These are phyloP conservation scores for Dioctria linearis DNA, from an alignment of 2,888 invertebrate genomes.

Conservation along the genomic window DNA sequence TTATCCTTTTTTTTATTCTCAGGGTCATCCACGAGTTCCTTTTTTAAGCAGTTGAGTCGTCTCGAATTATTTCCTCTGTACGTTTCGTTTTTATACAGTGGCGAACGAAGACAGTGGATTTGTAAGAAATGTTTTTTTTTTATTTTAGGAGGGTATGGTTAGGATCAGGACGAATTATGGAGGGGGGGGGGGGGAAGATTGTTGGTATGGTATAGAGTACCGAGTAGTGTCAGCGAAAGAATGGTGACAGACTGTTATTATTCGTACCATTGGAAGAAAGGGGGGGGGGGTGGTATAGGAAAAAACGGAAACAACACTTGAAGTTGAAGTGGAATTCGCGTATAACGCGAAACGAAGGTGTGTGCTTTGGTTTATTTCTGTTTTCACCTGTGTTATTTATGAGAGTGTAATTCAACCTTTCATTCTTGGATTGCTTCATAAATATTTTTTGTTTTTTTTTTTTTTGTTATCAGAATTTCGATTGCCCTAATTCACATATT, in stretches of 20 bases:
- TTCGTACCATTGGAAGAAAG: slow-evolving; percentile 9
- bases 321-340: neutral
- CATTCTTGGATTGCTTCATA: slow-evolving; percentile 46
- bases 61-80: slow-evolving; percentile 7
- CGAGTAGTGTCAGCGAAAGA: slow-evolving; percentile 8
- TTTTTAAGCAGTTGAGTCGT: slow-evolving; percentile 2
- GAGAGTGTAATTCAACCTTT: slow-evolving; percentile 45
- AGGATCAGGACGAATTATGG: neutral
- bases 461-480: slow-evolving; percentile 7
- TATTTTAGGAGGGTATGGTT: neutral
- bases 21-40: neutral
- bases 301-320: slow-evolving; percentile 14
- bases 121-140: neutral
- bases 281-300: neutral
- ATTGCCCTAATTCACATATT: slow-evolving; percentile 4
- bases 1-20: neutral
- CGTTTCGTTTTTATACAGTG: neutral
- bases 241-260: slow-evolving; percentile 40
- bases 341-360: neutral
- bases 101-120: neutral
- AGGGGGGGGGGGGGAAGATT: too few species aligned
- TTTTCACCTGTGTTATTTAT: slow-evolving; percentile 41
- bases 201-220: neutral
- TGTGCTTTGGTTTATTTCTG: slow-evolving; percentile 39
- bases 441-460: slow-evolving; percentile 10